Conservation (phyloP, 2,797 vertebrate genomes). For the Allobates femoralis region DNA sequence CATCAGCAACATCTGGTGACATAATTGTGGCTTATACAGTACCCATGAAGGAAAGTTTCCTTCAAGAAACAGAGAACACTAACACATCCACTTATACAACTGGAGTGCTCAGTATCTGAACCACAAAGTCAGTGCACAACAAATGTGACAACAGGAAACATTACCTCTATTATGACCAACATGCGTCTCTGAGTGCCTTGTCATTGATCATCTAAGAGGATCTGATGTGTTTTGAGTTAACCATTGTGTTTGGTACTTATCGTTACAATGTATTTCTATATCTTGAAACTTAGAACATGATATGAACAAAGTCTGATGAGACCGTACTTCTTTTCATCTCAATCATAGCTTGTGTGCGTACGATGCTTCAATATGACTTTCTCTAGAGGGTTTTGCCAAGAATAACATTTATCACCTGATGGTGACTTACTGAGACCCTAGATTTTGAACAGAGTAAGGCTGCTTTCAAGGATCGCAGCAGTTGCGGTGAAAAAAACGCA, state of each 20-base stretch:
- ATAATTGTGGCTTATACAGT: no score
- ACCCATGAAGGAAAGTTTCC: not conserved
- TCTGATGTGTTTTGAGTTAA: not conserved
- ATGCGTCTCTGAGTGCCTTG: not conserved
- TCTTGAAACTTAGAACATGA: not conserved
- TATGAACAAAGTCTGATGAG: not conserved
- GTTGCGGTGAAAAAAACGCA: no score
- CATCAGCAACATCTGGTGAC: no score
- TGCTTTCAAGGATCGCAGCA: no score
- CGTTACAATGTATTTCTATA: not conserved
- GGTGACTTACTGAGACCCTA: no score
- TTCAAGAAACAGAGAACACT: not conserved
- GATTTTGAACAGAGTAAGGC: no score
- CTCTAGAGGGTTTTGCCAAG: no score
- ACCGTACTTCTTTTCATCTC: not conserved
- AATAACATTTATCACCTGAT: no score
- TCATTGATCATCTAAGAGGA: not conserved
- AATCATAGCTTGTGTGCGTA: no score
- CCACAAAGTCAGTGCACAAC: not conserved
- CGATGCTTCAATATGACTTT: no score
- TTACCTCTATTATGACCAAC: not conserved
- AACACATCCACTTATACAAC: not conserved
- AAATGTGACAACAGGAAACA: not conserved
- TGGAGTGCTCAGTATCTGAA: not conserved
- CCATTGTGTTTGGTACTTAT: not conserved